Base-by-base conservation (phyloP, 2,888 invertebrate species). In the Zhengitettix transpicula region DNA sequence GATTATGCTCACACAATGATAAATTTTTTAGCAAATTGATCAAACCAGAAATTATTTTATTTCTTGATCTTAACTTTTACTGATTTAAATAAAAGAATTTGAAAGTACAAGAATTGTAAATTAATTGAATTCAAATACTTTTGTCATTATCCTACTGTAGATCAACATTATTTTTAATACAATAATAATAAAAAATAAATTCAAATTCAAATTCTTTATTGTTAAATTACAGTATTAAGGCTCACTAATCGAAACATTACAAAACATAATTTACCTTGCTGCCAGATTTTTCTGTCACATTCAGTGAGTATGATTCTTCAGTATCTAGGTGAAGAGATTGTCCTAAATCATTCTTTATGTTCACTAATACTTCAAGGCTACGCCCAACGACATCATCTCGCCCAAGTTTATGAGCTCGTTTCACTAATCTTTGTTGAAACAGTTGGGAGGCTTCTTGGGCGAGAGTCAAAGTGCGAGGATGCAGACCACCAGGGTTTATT, bases 301-400 rank as follows among this genome's bases (percentile, higher is more conserved):
- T 74, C n/a, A 89, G 71, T 61, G 79, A 81, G 71, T 90, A 88
- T 64, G 85, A 82, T 70, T 90, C 89, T 68, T 88, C 84, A 0
- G 85, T 86, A 62, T 81, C 79, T 58, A 87, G 73, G 42, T 77
- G 79, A 59, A 84, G 74, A 40, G 47, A 40, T 40, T 9, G n/a
- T 11, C 10, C 14, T 40, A 12, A 40, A n/a, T 17, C 14, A 41
- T 55, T 41, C n/a, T 55, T 41, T 14, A 55, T 55, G 15, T 55
- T 41, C 14, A 55, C n/a, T 11, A n/a, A 10, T 10, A 55, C 41
- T n/a, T 40, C 28, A 12, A 55, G 41, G n/a, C 40, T 40, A 9
- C 40, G 10, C 7, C 40, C 40, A 12, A 41, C 11, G 10, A 12
- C 9, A 9, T 17, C 55, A 40, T 40, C 40, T n/a, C 17, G 10